Base-by-base conservation (phyloP, 2,888 invertebrate species). In the Salpingus planirostris region DNA sequence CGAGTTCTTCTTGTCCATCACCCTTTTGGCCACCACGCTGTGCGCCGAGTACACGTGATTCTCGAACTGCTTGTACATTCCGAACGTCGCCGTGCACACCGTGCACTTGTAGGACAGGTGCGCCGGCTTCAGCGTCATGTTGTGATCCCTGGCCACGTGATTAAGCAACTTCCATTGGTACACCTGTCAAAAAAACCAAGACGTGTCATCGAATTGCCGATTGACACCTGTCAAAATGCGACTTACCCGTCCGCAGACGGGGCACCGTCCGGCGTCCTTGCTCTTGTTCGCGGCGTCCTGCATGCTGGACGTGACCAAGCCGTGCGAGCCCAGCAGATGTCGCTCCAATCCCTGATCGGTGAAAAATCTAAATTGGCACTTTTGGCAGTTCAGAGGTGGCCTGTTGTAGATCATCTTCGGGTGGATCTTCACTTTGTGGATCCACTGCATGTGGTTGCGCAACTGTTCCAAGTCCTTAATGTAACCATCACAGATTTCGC, bases 391-490 rank as follows among this genome's bases (percentile, higher is more conserved):
- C 45, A 95, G 72, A 26, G 93, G 93, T 34, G 95, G 91, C 65
- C 86, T 74, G 66, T 89, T 91, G 66, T 90, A 87, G 50, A 91
- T 90, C 91, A 91, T 92, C 69, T 90, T 91, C 33, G 91, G 90
- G 67, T 91, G 91, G 55, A 92, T 92, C 66, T 91, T 91, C 47
- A 91, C 89, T 75, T 93, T 92, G 65, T 95, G 95, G 62, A 93
- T 92, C 88, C 91, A 93, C 59, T 91, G 92, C 89, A 95, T 93
- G 60, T 95, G 95, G 63, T 92, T 92, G 43, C 93, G 74, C 42
- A 95, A 68, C 59, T 92, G 91, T 55, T 92, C 90, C 55, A 92
- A 71, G 64, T 95, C 93, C 70, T 92, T 56, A 41, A 95, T 93
- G 59, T 92, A 93, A 12, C 92, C 92, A 57, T 95, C 95, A 66